Conservation (phyloP, 2,113 vertebrate genomes). For the Spea multiplicata region DNA sequence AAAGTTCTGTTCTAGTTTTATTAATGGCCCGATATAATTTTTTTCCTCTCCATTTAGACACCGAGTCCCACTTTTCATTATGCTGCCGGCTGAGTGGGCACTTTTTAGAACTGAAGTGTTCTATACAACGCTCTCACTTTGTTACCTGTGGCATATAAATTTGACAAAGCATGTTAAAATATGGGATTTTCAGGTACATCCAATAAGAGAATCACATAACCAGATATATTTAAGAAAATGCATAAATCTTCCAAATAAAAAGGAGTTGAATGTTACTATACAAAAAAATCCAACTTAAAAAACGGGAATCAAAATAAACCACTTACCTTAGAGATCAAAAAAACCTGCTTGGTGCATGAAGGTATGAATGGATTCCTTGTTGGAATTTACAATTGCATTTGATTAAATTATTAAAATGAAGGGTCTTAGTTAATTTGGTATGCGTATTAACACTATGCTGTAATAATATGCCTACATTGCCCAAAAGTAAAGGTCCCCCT, state of each 20-base stretch:
- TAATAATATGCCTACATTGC: no score
- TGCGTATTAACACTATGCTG: no score
- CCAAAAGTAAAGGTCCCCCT: no score
- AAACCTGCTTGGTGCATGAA: neutral
- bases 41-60: constrained; percentile 92
- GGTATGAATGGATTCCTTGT: no score
- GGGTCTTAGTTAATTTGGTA: no score
- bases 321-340: constrained; percentile 65
- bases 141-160: constrained; percentile 99
- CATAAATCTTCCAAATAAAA: neutral
- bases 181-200: constrained; percentile 78
- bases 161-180: constrained; percentile 99
- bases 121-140: constrained; percentile 99
- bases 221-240: neutral
- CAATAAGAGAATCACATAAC: constrained; percentile 67
- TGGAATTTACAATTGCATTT: no score
- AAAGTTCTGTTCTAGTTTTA: constrained; percentile 68
- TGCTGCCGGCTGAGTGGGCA: constrained; percentile 96
- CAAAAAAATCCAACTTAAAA: neutral
- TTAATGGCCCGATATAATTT: constrained; percentile 66
- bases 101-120: constrained; percentile 94
- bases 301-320: neutral
- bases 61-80: constrained; percentile 97
- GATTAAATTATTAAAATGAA: no score
- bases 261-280: neutral